Conservation (phyloP, 2,888 invertebrate species). For the Cetonia aurata region DNA sequence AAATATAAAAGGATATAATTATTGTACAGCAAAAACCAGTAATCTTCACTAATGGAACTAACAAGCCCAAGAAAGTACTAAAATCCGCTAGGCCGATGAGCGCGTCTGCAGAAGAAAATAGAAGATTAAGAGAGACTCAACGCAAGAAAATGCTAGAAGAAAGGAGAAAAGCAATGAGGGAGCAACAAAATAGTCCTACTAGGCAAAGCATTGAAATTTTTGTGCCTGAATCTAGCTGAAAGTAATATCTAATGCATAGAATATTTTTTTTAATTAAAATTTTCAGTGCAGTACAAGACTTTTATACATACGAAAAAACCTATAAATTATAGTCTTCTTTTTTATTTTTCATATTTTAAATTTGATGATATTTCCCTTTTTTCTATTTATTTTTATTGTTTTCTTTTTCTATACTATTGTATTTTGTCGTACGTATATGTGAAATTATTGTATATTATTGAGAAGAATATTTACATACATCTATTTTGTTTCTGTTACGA, state of each 20-base stretch:
- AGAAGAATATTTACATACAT: conserved; percentile 19
- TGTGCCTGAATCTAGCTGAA: conserved; percentile 65
- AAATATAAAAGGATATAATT: background rate
- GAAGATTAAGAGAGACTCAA: conserved; percentile 74
- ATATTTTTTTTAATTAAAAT: conserved; percentile 42
- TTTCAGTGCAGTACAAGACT: conserved; percentile 39
- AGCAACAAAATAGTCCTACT: conserved; percentile 55
- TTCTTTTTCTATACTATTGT: conserved; percentile 16
- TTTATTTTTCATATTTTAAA: background rate
- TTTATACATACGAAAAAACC: conserved; percentile 32
- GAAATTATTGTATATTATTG: conserved; percentile 35
- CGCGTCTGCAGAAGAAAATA: conserved; percentile 69
- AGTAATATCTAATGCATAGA: conserved; percentile 47
- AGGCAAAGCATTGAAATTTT: conserved; percentile 64
- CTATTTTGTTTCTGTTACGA: conserved; percentile 24
- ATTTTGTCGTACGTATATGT: conserved; percentile 6
- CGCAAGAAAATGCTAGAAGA: conserved; percentile 86
- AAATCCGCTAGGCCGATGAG: conserved; percentile 50
- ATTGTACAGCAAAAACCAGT: conserved; percentile 33
- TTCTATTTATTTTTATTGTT: conserved; percentile 30
- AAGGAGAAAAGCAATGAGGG: conserved; percentile 73
- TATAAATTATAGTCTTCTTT: conserved; percentile 28
- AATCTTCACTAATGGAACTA: conserved; percentile 38
- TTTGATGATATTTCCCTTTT: background rate
- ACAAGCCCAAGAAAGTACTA: conserved; percentile 52